These are phyloP conservation scores for Drosophila anceps DNA, from an alignment of 2,888 invertebrate species.

Conservation along the genomic window DNA sequence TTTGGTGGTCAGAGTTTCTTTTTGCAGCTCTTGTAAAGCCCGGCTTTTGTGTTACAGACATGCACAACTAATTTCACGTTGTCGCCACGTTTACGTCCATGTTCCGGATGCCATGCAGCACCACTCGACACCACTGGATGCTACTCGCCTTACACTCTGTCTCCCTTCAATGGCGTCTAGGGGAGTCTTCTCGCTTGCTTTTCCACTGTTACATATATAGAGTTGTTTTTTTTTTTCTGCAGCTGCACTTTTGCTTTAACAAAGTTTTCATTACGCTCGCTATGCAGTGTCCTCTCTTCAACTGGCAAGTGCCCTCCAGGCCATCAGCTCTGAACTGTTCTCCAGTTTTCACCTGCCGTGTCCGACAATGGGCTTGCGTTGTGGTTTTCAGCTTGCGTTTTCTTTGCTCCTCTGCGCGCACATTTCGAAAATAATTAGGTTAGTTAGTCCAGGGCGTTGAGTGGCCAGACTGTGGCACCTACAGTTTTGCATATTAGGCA, in stretches of 20 bases:
- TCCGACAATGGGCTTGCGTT: conserved; percentile 67
- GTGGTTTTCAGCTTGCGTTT: conserved; percentile 54
- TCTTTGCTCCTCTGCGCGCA: conserved; percentile 31
- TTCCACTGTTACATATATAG: conserved; percentile 9
- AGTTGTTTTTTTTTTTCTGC: conserved; percentile 2
- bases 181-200: conserved; percentile 6
- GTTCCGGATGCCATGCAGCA: conserved; percentile 33
- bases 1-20: conserved; percentile 63
- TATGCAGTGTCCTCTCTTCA: conserved; percentile 39
- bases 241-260: conserved; percentile 56
- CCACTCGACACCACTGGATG: conserved; percentile 58
- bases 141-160: conserved; percentile 50
- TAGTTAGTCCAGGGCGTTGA: conserved; percentile 66
- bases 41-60: conserved; percentile 61
- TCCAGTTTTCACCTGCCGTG: conserved; percentile 60
- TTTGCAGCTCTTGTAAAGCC: conserved; percentile 47
- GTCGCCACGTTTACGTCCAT: conserved; percentile 60
- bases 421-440: conserved; percentile 77
- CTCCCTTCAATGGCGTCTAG: not conserved
- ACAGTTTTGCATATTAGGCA: conserved; percentile 61
- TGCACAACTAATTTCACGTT: conserved; percentile 76
- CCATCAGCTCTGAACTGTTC: conserved; percentile 28
- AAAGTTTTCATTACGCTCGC: conserved; percentile 76
- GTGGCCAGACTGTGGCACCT: conserved; percentile 49
- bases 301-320: conserved; percentile 19